Evolutionary conservation across 2,797 vertebrate genomes (phyloP).

Genomic region (Rhadinocentrus ornatus): DNA sequence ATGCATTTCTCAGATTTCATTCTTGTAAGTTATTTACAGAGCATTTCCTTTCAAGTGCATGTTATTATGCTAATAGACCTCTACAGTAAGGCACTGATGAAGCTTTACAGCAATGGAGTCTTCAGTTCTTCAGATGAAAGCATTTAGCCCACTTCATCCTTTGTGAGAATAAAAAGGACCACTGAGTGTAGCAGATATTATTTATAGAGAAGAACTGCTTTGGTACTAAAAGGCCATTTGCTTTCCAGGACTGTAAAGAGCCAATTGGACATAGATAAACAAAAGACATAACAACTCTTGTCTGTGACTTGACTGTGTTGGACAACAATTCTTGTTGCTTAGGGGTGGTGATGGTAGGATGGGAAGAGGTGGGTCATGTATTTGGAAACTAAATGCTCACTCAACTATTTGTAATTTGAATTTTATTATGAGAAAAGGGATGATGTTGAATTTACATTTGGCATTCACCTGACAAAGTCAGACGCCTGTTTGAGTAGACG

Average conservation of each 20-base stretch:
- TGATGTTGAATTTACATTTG: slow-evolving; percentile 47
- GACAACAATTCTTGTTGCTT: slow-evolving; percentile 20
- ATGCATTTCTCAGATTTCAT: slow-evolving; percentile 49
- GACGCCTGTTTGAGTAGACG: slow-evolving; percentile 52
- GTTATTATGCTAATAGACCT: slow-evolving; percentile 56
- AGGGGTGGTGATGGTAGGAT: neutral
- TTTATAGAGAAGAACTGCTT: slow-evolving; percentile 58
- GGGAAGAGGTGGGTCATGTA: slow-evolving; percentile 19
- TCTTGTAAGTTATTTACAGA: slow-evolving; percentile 61
- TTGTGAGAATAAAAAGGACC: slow-evolving; percentile 58
- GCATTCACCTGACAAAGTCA: slow-evolving; percentile 38
- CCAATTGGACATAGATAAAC: slow-evolving; percentile 42
- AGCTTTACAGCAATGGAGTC: slow-evolving; percentile 39
- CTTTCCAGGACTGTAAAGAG: slow-evolving; percentile 53
- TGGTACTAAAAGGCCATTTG: slow-evolving; percentile 41
- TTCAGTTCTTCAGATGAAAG: slow-evolving; percentile 59
- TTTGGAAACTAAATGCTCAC: slow-evolving; percentile 23
- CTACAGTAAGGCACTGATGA: slow-evolving; percentile 44
- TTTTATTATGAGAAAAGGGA: slow-evolving; percentile 41
- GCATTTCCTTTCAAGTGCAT: slow-evolving; percentile 53
- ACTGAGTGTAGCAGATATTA: slow-evolving; percentile 55
- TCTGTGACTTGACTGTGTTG: neutral
- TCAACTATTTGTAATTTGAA: slow-evolving; percentile 57
- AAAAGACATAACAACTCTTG: slow-evolving; percentile 29
- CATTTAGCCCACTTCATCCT: slow-evolving; percentile 58